phyloP scores from a whole-genome alignment of 64 coral and sea anemone genomes.

The Actinia equina region DNA sequence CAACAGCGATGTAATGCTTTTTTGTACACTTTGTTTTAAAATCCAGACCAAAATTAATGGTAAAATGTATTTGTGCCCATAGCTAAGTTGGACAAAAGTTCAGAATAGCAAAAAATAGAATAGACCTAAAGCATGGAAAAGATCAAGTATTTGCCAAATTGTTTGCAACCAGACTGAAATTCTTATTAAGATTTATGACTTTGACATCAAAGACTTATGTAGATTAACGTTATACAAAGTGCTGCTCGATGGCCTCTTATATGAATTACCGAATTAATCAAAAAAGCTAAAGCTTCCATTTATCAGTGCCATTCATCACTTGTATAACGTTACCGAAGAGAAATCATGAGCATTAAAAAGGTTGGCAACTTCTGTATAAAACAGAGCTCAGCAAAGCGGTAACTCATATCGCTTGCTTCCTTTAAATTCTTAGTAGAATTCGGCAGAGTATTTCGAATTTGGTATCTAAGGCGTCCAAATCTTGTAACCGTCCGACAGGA shows the following conservation, averaged over 20 bases:
- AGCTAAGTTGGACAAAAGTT: no score
- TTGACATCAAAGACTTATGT: not conserved
- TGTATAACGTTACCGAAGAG: not conserved
- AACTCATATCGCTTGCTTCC: not conserved
- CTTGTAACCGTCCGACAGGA: not conserved
- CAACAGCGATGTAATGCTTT: no score
- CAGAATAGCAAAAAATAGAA: no score
- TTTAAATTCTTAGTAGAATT: not conserved
- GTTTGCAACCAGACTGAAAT: not conserved
- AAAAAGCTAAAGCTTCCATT: not conserved
- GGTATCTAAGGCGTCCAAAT: not conserved
- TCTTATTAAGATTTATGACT: not conserved
- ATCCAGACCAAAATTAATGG: no score
- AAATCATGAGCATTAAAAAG: not conserved
- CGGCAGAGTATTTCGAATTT: not conserved
- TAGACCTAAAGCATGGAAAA: not conserved
- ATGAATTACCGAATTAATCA: not conserved
- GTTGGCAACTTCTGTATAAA: not conserved
- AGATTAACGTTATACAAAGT: not conserved
- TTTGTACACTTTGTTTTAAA: no score
- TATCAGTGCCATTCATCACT: not conserved
- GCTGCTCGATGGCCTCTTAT: not conserved
- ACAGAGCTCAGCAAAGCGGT: not conserved
- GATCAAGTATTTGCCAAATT: not conserved
- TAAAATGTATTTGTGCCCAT: no score